Conservation (phyloP, 2,797 vertebrate species). For the Carcharodon carcharias region DNA sequence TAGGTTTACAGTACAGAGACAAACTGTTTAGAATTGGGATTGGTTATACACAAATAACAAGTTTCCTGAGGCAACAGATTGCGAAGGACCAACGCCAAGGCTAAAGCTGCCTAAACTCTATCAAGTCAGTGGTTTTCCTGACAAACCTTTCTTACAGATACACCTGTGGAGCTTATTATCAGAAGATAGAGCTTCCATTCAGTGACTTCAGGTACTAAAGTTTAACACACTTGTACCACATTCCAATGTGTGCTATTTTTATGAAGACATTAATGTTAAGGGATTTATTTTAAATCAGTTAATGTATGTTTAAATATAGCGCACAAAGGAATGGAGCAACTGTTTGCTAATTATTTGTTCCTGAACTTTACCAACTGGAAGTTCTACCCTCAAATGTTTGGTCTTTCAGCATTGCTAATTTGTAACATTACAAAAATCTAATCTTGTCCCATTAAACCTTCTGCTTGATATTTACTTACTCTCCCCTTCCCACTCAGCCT, state of each 20-base stretch:
- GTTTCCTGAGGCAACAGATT: not conserved
- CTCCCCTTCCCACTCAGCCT: not conserved
- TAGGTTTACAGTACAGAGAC: not conserved
- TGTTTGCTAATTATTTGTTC: not conserved
- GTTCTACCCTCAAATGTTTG: not conserved
- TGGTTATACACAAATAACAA: not conserved
- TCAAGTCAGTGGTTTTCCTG: not conserved
- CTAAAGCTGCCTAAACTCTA: not conserved
- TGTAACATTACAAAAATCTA: not conserved
- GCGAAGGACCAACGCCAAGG: not conserved
- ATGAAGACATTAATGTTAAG: not conserved
- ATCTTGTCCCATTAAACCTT: not conserved
- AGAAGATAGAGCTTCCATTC: not conserved
- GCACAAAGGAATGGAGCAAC: not conserved
- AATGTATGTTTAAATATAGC: not conserved
- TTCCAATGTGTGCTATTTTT: not conserved
- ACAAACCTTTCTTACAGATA: not conserved
- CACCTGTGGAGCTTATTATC: not conserved
- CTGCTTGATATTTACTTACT: not conserved
- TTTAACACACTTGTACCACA: not conserved
- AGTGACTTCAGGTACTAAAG: not conserved
- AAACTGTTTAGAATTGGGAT: not conserved
- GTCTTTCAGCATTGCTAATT: not conserved
- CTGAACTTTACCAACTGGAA: not conserved
- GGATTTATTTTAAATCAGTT: slow-evolving; percentile 4